Evolutionary conservation across 2,888 invertebrate genomes (phyloP).

Genomic region (Acrobasis repandana): DNA sequence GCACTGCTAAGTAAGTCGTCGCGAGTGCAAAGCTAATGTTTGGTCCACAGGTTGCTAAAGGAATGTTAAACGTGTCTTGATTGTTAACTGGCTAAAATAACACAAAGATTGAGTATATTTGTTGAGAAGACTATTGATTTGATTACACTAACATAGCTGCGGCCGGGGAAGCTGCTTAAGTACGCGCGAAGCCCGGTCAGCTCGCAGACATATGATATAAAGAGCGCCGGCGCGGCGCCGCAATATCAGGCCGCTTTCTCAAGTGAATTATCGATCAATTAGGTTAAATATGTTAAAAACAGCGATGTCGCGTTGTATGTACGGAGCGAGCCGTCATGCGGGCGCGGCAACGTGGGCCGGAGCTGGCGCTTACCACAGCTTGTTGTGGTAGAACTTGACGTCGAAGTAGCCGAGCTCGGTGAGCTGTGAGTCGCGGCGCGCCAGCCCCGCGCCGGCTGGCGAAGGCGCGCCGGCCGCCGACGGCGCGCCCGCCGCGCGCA

Average conservation of each 20-base stretch:
- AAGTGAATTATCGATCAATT: too few relatives aligned
- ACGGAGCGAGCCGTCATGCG: not conserved
- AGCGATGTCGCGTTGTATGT: not conserved
- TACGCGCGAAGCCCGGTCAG: not conserved
- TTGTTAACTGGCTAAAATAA: not conserved
- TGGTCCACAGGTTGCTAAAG: not conserved
- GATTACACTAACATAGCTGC: not conserved
- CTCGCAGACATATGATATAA: too few relatives aligned
- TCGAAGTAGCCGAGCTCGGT: slow-evolving; percentile 88
- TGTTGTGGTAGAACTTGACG: slow-evolving; percentile 90
- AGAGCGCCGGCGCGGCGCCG: too few relatives aligned
- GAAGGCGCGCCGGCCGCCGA: slow-evolving; percentile 31
- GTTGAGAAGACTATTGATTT: not conserved
- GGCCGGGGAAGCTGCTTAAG: not conserved
- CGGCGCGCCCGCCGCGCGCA: slow-evolving; percentile 9
- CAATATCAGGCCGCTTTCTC: too few relatives aligned
- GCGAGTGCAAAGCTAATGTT: not conserved
- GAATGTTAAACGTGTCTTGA: not conserved
- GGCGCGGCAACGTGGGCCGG: not conserved
- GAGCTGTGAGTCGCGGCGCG: slow-evolving; percentile 66
- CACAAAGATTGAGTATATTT: not conserved
- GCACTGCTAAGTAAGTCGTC: not conserved
- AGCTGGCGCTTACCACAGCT: slow-evolving; percentile 84
- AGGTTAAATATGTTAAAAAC: not conserved
- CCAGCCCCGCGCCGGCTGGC: slow-evolving; percentile 39